phyloP scores from a whole-genome alignment of 2,888 invertebrate species.

The Drosophila subsilvestris region DNA sequence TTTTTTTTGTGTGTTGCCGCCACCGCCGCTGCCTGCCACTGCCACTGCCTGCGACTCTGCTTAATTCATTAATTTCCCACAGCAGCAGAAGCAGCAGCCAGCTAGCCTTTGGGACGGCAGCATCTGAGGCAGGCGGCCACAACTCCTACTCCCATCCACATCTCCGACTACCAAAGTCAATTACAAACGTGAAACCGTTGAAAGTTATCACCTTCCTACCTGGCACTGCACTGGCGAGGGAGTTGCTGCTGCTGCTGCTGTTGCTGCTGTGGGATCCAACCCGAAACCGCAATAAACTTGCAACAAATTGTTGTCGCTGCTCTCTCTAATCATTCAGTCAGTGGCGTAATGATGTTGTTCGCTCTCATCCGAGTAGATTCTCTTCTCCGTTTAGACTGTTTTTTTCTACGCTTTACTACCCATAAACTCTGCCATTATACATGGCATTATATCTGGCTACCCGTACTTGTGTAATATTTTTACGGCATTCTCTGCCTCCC shows the following conservation, averaged over 20 bases:
- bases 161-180: conserved; percentile 57
- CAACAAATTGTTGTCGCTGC: conserved; percentile 48
- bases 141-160: no score
- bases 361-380: not conserved
- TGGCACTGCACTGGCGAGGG: conserved; percentile 25
- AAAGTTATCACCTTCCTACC: conserved; percentile 74
- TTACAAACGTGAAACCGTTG: conserved; percentile 77
- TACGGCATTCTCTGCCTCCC: conserved; percentile 19
- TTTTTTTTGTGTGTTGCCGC: conserved; percentile 61
- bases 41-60: conserved; percentile 26
- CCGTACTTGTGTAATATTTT: conserved; percentile 40
- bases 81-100: conserved; percentile 36
- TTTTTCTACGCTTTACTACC: conserved; percentile 12
- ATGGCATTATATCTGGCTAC: not conserved
- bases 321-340: conserved; percentile 48
- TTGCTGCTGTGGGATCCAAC: conserved; percentile 22
- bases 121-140: conserved; percentile 9
- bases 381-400: not conserved
- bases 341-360: conserved; percentile 41
- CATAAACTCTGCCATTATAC: conserved; percentile 8
- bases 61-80: conserved; percentile 80
- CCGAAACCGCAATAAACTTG: conserved; percentile 44
- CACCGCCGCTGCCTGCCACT: not conserved
- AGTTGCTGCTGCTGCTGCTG: conserved; percentile 6
- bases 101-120: conserved; percentile 1